phyloP scores from a whole-genome alignment of 1,140 invertebrate genomes.

The Anoplophora glabripennis region DNA sequence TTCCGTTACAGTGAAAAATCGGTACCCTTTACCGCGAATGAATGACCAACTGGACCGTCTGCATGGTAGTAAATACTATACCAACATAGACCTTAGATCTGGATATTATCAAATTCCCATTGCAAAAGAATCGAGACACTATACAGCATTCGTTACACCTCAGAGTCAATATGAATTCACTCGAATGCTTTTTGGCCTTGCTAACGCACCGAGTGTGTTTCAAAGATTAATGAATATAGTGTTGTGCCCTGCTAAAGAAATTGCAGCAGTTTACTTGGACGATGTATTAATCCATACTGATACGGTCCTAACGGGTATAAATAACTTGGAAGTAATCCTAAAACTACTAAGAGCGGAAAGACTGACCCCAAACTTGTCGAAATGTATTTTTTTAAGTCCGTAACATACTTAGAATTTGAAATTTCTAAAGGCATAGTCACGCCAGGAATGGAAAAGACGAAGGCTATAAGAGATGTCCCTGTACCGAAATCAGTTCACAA shows the following conservation, averaged over 20 bases:
- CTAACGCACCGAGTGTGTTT: conserved; percentile 39
- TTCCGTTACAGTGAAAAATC: too few relatives aligned
- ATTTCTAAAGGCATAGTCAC: conserved; percentile 17
- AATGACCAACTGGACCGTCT: too few relatives aligned
- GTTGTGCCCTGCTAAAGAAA: conserved; percentile 2
- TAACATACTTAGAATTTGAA: conserved; percentile 18
- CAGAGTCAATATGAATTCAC: neutral
- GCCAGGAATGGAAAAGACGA: too few relatives aligned
- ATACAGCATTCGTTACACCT: neutral
- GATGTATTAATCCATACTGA: conserved; percentile 25
- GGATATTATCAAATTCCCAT: too few relatives aligned
- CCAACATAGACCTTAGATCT: too few relatives aligned
- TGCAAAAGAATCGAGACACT: neutral
- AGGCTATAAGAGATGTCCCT: too few relatives aligned
- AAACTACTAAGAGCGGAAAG: conserved; percentile 2
- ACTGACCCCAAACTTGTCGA: conserved; percentile 12
- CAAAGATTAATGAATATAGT: conserved; percentile 21
- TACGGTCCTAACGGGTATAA: too few relatives aligned
- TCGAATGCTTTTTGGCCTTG: conserved; percentile 38
- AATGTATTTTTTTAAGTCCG: conserved; percentile 21
- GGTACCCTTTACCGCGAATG: too few relatives aligned
- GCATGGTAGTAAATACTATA: too few relatives aligned
- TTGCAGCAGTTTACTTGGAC: conserved; percentile 22
- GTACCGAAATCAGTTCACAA: too few relatives aligned
- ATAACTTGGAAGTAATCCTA: too few relatives aligned